A percentile compares a stretch with the other conserved stretches of the same genome.
Evolutionary conservation across 2,113 vertebrate genomes (phyloP).

Genomic region (Theristicus caerulescens): DNA sequence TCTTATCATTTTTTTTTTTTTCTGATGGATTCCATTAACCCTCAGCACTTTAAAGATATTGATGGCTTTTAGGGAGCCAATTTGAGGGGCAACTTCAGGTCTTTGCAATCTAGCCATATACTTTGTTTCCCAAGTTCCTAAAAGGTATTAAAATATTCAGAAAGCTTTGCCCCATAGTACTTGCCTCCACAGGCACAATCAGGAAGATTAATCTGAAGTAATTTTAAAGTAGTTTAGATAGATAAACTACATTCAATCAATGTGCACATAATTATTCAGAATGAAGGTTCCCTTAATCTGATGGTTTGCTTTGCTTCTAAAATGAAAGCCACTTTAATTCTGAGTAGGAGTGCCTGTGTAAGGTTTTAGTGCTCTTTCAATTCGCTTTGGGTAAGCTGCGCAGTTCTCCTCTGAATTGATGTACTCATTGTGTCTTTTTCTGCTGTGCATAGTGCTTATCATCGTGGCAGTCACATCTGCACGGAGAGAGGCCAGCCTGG

Average conservation of each 20-base stretch:
- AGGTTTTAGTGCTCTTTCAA: neutral
- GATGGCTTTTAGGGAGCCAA: neutral
- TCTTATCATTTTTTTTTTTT: neutral
- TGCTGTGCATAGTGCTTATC: neutral
- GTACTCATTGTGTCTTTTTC: neutral
- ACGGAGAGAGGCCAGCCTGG: slow-evolving; percentile 8
- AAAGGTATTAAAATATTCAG: neutral
- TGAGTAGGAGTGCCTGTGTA: neutral
- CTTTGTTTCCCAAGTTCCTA: neutral
- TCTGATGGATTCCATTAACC: neutral
- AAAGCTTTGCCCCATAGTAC: neutral
- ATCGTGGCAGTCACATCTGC: neutral
- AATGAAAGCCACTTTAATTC: neutral
- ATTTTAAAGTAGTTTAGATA: neutral
- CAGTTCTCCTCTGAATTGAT: neutral
- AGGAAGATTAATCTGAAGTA: neutral
- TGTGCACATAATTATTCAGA: neutral
- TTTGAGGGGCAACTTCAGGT: neutral
- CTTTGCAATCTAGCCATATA: neutral
- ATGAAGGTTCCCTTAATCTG: neutral
- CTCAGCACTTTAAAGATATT: neutral
- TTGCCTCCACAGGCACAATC: neutral
- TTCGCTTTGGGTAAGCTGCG: neutral
- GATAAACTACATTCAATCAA: neutral
- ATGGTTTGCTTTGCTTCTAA: neutral